phyloP scores from a whole-genome alignment of 2,113 vertebrate genomes.

The Petrocephalus microphthalmus region DNA sequence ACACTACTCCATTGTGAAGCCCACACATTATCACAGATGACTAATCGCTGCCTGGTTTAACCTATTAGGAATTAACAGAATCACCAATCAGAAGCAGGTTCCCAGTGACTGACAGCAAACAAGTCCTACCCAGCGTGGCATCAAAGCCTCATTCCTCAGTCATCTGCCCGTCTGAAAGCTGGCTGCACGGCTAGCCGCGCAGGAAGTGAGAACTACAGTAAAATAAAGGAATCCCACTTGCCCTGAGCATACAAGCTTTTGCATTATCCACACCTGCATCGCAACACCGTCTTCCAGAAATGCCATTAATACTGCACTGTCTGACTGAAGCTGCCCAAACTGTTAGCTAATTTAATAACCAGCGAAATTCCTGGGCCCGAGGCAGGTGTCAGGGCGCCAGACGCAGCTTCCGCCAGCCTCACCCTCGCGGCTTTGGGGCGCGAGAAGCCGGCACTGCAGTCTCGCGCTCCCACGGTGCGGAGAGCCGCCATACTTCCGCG shows the following conservation, averaged over 20 bases:
- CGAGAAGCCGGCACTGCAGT: neutral
- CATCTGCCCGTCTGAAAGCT: neutral
- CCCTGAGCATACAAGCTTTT: conserved; percentile 41
- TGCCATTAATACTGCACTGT: neutral
- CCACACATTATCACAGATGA: neutral
- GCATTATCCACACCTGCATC: conserved; percentile 30
- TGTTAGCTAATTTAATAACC: neutral
- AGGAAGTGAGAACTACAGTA: too few relatives aligned
- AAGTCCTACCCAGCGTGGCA: neutral
- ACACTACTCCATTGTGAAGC: neutral
- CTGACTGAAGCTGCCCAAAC: neutral
- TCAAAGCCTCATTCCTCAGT: conserved; percentile 29
- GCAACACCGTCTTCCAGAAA: neutral
- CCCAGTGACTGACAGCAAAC: neutral
- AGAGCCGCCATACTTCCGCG: neutral
- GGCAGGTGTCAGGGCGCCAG: neutral
- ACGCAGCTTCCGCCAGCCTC: neutral
- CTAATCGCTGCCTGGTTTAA: neutral
- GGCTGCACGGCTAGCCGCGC: too few relatives aligned
- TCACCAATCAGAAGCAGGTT: neutral
- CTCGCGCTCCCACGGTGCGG: neutral
- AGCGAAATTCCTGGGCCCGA: neutral
- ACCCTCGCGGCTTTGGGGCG: neutral
- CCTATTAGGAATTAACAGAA: neutral
- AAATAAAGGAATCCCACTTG: conserved; percentile 29